Evolutionary conservation across 2,888 invertebrate genomes (phyloP), one percentile per base, ranked within the genome.

Genomic region (Clanis bilineata): DNA sequence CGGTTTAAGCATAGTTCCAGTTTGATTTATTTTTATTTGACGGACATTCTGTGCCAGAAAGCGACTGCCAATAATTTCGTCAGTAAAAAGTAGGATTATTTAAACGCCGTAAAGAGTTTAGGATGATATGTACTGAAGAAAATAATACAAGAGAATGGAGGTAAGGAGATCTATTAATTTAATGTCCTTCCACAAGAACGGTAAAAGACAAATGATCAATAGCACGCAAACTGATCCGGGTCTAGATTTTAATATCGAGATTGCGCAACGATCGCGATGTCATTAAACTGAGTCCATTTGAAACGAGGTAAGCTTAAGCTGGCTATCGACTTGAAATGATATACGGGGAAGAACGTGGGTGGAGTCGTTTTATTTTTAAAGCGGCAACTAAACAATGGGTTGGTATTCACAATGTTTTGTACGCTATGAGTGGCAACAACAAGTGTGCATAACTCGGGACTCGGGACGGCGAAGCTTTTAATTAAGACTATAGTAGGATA

Each of bases 191-290:
- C 71, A 72, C 69, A 78, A 80, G 80, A 81, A 73, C 74, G 74
- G 77, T 82, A 82, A 83, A 83, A 85, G 79, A 79, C 78, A 82
- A 88, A 85, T 82, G 80, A 81, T 83, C 79, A 73, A 79, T 77
- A 77, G 72, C 74, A 76, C 72, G 76, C 76, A 64, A 73, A 64
- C 69, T 62, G 62, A 67, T 65, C 63, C 60, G 67, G 67, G 71
- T 74, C 70, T 73, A 76, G 75, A 77, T 79, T 77, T 79, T 79
- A 78, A 81, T 80, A 79, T 78, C 66, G 68, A 80, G 78, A 79
- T 79, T 73, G 73, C 70, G 72, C 71, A 79, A 73, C 74, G 73
- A 73, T 72, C 70, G 67, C 67, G 63, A 68, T 70, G 70, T 76
- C 74, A 79, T 80, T 78, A 80, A 73, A 77, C 72, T 71, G 73